Percentiles rank a stretch among this genome's conserved stretches.
These are phyloP conservation scores for Drosophila bocqueti DNA, from an alignment of 1,140 invertebrate species.

Conservation along the genomic window DNA sequence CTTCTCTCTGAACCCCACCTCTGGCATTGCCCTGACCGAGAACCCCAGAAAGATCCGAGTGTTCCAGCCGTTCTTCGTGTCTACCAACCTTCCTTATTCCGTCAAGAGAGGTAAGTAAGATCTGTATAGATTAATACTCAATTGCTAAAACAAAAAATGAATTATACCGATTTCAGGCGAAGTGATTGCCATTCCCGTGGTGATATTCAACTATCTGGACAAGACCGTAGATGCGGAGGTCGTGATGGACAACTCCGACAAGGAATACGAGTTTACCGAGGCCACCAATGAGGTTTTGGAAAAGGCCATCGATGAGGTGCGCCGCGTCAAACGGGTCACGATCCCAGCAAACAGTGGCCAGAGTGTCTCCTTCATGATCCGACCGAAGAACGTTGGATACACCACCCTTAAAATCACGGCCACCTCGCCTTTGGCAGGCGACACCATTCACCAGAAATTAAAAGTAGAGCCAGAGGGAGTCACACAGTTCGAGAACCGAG, in stretches of 20 bases:
- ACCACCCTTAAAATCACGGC: slow-evolving; percentile 92
- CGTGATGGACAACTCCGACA: slow-evolving; percentile 92
- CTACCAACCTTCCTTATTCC: slow-evolving; percentile 92
- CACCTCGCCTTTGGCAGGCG: slow-evolving; percentile 88
- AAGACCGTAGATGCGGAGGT: slow-evolving; percentile 92
- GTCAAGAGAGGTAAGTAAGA: slow-evolving; percentile 89
- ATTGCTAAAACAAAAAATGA: not conserved
- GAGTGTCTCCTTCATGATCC: slow-evolving; percentile 92
- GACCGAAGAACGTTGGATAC: slow-evolving; percentile 90
- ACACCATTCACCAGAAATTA: slow-evolving; percentile 90
- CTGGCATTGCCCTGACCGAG: slow-evolving; percentile 93
- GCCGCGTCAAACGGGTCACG: slow-evolving; percentile 88
- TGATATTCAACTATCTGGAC: slow-evolving; percentile 85
- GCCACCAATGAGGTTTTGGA: slow-evolving; percentile 86
- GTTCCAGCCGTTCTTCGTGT: slow-evolving; percentile 95
- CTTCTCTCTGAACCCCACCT: slow-evolving; percentile 94
- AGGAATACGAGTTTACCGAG: slow-evolving; percentile 92
- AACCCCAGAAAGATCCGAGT: slow-evolving; percentile 92
- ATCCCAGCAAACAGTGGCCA: slow-evolving; percentile 89
- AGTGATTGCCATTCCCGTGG: too few relatives aligned
- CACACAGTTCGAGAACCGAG: slow-evolving; percentile 91
- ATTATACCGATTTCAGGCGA: slow-evolving; percentile 47
- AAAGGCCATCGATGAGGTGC: slow-evolving; percentile 87
- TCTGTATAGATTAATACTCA: not conserved
- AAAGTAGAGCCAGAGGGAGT: slow-evolving; percentile 93